Conservation (phyloP, 2,797 vertebrate genomes). For the Lepilemur ruficaudatus region DNA sequence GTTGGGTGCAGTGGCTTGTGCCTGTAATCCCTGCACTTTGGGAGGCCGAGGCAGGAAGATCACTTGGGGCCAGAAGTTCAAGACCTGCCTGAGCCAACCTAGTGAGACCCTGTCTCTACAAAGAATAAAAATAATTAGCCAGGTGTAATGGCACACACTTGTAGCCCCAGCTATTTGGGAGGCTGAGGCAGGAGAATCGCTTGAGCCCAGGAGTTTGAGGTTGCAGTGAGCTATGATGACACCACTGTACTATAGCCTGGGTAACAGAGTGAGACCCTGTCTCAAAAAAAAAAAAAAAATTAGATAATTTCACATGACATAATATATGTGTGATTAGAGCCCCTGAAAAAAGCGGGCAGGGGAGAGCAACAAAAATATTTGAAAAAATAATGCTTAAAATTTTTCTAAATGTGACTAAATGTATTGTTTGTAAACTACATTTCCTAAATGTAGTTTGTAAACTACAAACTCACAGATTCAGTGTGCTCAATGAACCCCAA, state of each 20-base stretch:
- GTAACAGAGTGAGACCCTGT: no score
- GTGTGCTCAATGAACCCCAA: background rate
- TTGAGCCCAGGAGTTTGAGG: background rate
- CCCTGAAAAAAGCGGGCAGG: no score
- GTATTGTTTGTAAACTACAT: no score
- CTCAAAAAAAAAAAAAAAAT: no score
- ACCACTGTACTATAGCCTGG: no score
- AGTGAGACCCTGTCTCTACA: background rate
- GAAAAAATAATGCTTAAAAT: background rate
- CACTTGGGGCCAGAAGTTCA: background rate
- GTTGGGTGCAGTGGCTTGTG: background rate
- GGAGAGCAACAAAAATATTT: background rate
- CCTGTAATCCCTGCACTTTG: background rate
- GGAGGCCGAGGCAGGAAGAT: background rate
- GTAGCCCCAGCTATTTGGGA: background rate
- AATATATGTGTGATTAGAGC: background rate
- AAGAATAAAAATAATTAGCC: background rate
- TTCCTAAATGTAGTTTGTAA: background rate
- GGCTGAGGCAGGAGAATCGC: no score
- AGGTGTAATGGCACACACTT: background rate
- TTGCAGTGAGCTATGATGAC: background rate
- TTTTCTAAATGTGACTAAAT: background rate
- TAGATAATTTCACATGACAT: background rate
- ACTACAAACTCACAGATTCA: background rate
- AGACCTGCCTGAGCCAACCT: background rate